Evolutionary conservation across 92 coral and sea anemone genomes (phyloP), one percentile per base, ranked within the genome.

Genomic region (Palythoa caribaeorum): DNA sequence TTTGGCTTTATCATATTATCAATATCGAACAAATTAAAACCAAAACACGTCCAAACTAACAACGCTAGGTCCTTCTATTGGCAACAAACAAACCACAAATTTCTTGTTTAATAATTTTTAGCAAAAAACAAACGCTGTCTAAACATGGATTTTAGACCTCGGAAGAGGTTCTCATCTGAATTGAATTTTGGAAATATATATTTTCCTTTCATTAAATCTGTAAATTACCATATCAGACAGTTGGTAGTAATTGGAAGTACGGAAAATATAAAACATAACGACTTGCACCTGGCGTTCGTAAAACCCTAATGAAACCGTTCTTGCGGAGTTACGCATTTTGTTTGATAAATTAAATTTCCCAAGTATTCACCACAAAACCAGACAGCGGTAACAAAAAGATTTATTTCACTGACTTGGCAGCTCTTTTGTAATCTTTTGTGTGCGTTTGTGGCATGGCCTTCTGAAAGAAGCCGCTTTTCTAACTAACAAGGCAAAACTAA

Each of bases 261-360:
- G 53, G 60, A 36, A 17, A 52, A 14, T 52, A 55, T 51, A 76
- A 20, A 76, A 10, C 63, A 77, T 54, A 52, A 54, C 35, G 83
- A 19, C 5, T 77, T 53, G 9, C 83, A 77, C 83, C 83, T 77
- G 83, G 66, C 83, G 83, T 77, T 77, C 17, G 50, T 54, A 77
- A 77, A 53, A 20, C 15, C 36, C 63, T 52, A 77, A 77, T 19
- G 40, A 52, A 54, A 77, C 83, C 68, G 60, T 76, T 76, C 59
- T 76, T 4, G 15, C 38, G 40, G 16, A 10, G 15, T 38, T 51
- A 28, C 80, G 80, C n/a, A 52, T 76, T 76, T 20, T 20, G 62
- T 12, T 54, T 54, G 16, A 12, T 54, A 35, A 77, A 51, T 77
- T n/a, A 47, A 47, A 8, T 13, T 73, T 77, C 6, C 13, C 39